phyloP scores from a whole-genome alignment of 2,113 vertebrate species.

The Eupsittula cactorum region DNA sequence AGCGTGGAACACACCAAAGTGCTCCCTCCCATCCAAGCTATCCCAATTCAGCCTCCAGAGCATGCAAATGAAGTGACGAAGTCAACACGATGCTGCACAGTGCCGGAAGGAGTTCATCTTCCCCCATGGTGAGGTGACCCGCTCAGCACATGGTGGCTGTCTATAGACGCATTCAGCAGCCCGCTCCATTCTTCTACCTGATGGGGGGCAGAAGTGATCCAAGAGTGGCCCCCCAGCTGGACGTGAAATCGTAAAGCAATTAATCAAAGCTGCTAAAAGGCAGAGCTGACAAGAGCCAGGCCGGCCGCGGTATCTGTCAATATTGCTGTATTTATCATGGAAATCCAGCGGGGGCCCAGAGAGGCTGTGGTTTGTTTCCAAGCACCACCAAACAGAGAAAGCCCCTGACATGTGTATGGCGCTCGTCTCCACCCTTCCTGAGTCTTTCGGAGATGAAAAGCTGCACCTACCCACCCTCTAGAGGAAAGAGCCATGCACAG shows the following conservation, averaged over 20 bases:
- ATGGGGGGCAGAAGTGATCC: constrained; percentile 71
- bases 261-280: constrained; percentile 93
- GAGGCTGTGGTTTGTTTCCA: constrained; percentile 70
- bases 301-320: constrained; percentile 80
- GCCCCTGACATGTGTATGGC: constrained; percentile 75
- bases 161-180: constrained; percentile 67
- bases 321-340: constrained; percentile 90
- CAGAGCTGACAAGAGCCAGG: constrained; percentile 86
- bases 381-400: constrained; percentile 61
- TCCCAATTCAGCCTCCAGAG: background rate
- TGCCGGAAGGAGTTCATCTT: constrained; percentile 59
- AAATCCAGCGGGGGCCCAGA: constrained; percentile 84
- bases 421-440: constrained; percentile 47
- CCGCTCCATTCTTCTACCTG: constrained; percentile 76
- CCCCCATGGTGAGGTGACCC: constrained; percentile 70
- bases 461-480: constrained; percentile 46
- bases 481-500: background rate
- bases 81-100: background rate
- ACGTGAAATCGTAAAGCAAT: constrained; percentile 97
- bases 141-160: constrained; percentile 77
- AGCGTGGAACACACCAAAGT: background rate
- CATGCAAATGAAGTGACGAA: background rate
- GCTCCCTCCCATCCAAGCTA: background rate
- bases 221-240: constrained; percentile 78
- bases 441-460: constrained; percentile 37